These are phyloP conservation scores for Pseudanteris insignis DNA, from an alignment of 2,888 invertebrate genomes.

Conservation along the genomic window DNA sequence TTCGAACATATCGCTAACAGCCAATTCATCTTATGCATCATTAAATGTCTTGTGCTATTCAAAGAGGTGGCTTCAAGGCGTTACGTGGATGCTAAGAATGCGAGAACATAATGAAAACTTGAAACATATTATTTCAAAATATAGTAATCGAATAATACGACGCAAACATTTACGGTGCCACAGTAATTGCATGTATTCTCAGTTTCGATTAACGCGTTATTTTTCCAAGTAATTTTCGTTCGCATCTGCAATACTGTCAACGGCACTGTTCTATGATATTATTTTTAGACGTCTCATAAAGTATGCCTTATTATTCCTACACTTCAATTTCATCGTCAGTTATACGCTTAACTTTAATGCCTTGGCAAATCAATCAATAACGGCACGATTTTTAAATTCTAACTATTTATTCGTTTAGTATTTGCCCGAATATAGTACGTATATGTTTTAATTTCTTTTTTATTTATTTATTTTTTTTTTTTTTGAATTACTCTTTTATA, in stretches of 20 bases:
- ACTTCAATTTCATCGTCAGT: not conserved
- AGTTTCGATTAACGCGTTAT: conserved; percentile 41
- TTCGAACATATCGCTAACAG: too few relatives aligned
- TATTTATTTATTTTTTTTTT: too few relatives aligned
- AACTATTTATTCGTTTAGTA: not conserved
- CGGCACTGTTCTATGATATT: conserved; percentile 19
- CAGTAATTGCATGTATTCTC: conserved; percentile 34
- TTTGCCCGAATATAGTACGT: too few relatives aligned
- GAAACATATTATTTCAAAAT: conserved; percentile 45
- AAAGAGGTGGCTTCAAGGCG: conserved; percentile 31
- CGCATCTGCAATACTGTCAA: conserved; percentile 20
- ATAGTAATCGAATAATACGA: conserved; percentile 43
- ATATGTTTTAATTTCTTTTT: too few relatives aligned
- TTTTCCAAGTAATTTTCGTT: conserved; percentile 36
- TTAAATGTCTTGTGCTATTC: conserved; percentile 24
- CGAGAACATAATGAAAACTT: conserved; percentile 43
- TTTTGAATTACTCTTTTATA: too few relatives aligned
- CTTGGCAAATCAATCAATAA: conserved; percentile 15
- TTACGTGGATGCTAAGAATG: conserved; percentile 41
- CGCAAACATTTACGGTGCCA: conserved; percentile 37
- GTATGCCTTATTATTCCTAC: conserved; percentile 22
- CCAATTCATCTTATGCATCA: conserved; percentile 35
- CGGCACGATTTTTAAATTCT: too few relatives aligned
- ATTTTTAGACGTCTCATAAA: conserved; percentile 28
- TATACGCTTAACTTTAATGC: too few relatives aligned